phyloP scores from a whole-genome alignment of 1,140 invertebrate genomes.

The Drosophila repleta region DNA sequence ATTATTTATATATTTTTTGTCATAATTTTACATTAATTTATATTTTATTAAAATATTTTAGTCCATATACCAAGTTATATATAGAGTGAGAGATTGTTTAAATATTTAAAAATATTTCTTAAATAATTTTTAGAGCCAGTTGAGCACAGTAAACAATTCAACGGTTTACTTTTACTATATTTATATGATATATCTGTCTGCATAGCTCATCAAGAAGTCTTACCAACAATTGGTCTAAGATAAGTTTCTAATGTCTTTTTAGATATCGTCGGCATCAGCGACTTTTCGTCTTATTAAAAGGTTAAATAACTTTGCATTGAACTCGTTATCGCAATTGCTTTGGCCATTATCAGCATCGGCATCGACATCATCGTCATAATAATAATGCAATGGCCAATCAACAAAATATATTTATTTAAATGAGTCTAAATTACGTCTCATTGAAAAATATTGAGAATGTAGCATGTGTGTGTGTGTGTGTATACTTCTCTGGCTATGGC shows the following conservation, averaged over 20 bases:
- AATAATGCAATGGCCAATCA: conserved; percentile 74
- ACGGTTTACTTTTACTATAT: no score
- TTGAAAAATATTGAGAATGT: conserved; percentile 73
- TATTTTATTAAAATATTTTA: no score
- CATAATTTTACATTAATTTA: no score
- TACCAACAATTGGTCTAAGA: conserved; percentile 15
- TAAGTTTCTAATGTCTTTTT: conserved; percentile 31
- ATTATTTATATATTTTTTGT: no score
- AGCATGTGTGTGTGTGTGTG: conserved; percentile 34
- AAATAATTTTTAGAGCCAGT: no score
- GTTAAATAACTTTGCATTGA: conserved; percentile 82
- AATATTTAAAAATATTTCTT: no score
- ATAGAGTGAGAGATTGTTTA: no score
- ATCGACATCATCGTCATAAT: conserved; percentile 36
- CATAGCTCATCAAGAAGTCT: no score
- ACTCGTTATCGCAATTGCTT: conserved; percentile 75
- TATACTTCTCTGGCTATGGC: background rate
- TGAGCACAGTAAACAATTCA: no score
- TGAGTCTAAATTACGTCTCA: conserved; percentile 82
- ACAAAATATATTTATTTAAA: conserved; percentile 82
- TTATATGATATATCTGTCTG: no score
- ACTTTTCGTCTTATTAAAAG: conserved; percentile 68
- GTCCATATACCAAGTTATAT: no score
- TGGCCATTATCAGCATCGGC: conserved; percentile 32
- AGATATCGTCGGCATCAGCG: background rate